Conservation (phyloP, 2,797 vertebrate species). For the Enteromius viviparus region DNA sequence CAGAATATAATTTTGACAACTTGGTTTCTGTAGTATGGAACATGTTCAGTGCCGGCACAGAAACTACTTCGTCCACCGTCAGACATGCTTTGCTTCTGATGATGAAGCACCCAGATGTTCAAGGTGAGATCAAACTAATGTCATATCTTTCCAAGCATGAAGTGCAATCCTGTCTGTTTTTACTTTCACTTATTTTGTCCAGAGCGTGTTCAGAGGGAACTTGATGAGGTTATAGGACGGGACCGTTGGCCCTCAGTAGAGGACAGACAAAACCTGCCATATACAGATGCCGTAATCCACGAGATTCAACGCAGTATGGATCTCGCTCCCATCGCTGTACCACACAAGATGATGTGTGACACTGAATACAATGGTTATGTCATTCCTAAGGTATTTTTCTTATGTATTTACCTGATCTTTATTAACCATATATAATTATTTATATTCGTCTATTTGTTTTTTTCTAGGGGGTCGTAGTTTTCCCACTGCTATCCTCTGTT, state of each 20-base stretch:
- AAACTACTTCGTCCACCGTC: conserved; percentile 59
- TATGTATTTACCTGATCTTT: neutral
- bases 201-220: conserved; percentile 63
- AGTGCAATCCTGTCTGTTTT: neutral
- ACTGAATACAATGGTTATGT: conserved; percentile 59
- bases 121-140: conserved; percentile 52
- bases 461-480: conserved; percentile 56
- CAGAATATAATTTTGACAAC: conserved; percentile 57
- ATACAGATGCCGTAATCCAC: conserved; percentile 68
- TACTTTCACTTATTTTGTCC: neutral
- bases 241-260: conserved; percentile 49
- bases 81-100: conserved; percentile 59
- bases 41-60: conserved; percentile 58
- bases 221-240: conserved; percentile 61
- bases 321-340: conserved; percentile 57
- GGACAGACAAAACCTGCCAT: conserved; percentile 66
- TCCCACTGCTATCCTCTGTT: conserved; percentile 61
- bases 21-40: conserved; percentile 43
- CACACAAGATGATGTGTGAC: conserved; percentile 59
- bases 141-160: neutral
- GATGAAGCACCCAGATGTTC: conserved; percentile 61
- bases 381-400: conserved; percentile 63
- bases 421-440: neutral
- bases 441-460: neutral
- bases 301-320: conserved; percentile 64